Percentiles rank a stretch among this genome's conserved stretches.
These are phyloP conservation scores for Steinernema feltiae DNA, from an alignment of 1,140 invertebrate species.

Conservation along the genomic window DNA sequence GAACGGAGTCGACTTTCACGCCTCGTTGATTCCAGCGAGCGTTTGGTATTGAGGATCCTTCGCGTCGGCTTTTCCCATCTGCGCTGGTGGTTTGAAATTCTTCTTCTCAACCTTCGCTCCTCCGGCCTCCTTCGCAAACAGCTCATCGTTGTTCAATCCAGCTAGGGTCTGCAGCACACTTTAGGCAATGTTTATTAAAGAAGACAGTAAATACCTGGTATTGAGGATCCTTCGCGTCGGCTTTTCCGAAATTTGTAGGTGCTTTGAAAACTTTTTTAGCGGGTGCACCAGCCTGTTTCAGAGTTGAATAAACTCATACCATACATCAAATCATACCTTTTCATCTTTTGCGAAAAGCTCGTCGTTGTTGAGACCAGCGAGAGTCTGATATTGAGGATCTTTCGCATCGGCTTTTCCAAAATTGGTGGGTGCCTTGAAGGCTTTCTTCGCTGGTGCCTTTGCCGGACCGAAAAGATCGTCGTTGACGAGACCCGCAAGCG, in stretches of 20 bases:
- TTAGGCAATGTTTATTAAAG: neutral
- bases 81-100: constrained; percentile 33
- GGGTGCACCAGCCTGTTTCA: neutral
- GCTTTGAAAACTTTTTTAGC: neutral
- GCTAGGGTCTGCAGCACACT: neutral
- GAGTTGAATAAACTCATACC: no score
- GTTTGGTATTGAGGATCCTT: constrained; percentile 44
- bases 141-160: neutral
- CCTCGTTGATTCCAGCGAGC: constrained; percentile 34
- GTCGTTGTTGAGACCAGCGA: neutral
- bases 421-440: constrained; percentile 32
- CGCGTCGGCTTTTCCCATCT: constrained; percentile 31
- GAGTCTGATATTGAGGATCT: neutral
- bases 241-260: neutral
- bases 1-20: no score
- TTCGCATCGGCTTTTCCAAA: constrained; percentile 31
- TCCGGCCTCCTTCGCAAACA: constrained; percentile 18
- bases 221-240: neutral
- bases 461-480: constrained; percentile 30
- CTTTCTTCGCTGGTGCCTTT: constrained; percentile 2
- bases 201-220: neutral
- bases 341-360: neutral
- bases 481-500: constrained; percentile 30
- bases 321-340: no score
- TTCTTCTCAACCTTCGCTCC: constrained; percentile 29